These are phyloP conservation scores for Mustelus asterias DNA, from an alignment of 2,113 vertebrate genomes.

Conservation along the genomic window DNA sequence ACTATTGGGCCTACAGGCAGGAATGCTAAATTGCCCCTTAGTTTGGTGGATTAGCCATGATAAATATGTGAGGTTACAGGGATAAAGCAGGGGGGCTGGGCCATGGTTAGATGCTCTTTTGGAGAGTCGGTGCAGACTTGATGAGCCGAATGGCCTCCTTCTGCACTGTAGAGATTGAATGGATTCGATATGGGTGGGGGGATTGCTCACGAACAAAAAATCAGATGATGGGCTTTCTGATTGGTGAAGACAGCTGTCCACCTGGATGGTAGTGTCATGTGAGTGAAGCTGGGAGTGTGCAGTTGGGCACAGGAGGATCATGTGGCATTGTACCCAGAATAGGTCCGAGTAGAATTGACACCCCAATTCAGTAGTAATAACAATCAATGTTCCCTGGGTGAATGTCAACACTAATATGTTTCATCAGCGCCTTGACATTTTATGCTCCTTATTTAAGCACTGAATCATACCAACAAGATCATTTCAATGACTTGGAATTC, in stretches of 20 bases:
- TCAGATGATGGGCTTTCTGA: not conserved
- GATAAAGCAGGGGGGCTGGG: too few species aligned
- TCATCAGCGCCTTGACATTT: not conserved
- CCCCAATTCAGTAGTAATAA: not conserved
- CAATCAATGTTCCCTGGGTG: not conserved
- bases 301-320: not conserved
- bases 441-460: not conserved
- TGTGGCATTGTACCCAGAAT: not conserved
- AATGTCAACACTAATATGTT: not conserved
- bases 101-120: too few species aligned
- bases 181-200: too few species aligned
- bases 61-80: too few species aligned
- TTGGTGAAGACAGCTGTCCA: not conserved
- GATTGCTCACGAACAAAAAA: too few species aligned
- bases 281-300: not conserved
- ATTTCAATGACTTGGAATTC: conserved; percentile 14
- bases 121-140: too few species aligned
- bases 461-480: not conserved
- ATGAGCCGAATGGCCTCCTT: too few species aligned
- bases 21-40: too few species aligned
- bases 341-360: not conserved
- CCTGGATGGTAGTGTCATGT: not conserved
- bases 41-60: too few species aligned
- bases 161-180: too few species aligned
- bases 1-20: too few species aligned